Base-by-base conservation (phyloP, 2,797 vertebrate species). In the Anisognathus igniventris region DNA sequence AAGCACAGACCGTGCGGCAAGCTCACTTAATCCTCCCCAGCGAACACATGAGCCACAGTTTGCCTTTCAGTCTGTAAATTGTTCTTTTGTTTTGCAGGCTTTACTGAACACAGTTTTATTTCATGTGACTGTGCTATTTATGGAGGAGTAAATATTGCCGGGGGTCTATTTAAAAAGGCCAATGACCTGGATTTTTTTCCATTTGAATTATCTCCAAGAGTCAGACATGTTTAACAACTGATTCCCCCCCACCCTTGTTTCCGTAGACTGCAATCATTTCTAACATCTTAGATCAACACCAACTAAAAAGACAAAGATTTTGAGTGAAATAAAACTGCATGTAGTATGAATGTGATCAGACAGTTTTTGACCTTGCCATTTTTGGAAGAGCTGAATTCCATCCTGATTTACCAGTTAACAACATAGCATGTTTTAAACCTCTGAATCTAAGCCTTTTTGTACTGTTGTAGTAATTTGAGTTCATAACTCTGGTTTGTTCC, bases 41-140 rank as follows among this genome's bases (percentile, higher is more conserved):
- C 10, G 44, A 92, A 84, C 95, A 96, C 96, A 95, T 92, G 92
- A 90, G 94, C 90, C 73, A 50, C 95, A 70, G 90, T 93, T 93
- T 88, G 89, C 13, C 2, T 88, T 91, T 95, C 95, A 83, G 95
- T 95, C 97, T 93, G 92, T 96, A 97, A 97, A 96, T 94, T 97
- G 96, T 96, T 97, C 97, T 97, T 98, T 98, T 98, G 97, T 98
- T 97, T 98, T 93, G 95, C 91, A 95, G 95, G 94, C 96, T 96
- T 98, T 97, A 93, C 95, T 40, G 80, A 95, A 94, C 97, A 97
- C 80, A 37, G 95, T 96, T 97, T 97, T 97, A 97, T 98, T 98
- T 97, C 97, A 98, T 97, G 97, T 98, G 97, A 97, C 98, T 97
- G 96, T 96, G 97, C 98, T 98, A 98, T 98, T 98, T 98, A 97